Evolutionary conservation across 2,888 invertebrate species (phyloP).

Genomic region (Seira ritae): DNA sequence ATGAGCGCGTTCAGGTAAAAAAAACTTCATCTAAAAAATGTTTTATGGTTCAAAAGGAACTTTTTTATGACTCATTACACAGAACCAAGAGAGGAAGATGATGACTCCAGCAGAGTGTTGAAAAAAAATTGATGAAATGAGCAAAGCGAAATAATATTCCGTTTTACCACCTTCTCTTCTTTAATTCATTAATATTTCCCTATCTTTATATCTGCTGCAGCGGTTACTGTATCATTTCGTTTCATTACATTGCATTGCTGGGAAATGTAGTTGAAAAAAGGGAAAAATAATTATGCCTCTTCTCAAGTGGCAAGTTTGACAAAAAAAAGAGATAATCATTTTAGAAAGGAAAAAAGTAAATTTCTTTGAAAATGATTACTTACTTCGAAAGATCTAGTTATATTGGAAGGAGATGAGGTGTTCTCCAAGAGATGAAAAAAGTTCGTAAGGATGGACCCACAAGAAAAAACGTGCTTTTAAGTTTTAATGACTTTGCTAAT

Average conservation of each 20-base stretch:
- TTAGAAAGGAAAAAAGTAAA: background rate
- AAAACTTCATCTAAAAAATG: slow-evolving; percentile 5
- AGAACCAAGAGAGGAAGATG: background rate
- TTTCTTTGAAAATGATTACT: background rate
- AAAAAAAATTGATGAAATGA: background rate
- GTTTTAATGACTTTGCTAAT: no score
- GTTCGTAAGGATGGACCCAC: slow-evolving; percentile 2
- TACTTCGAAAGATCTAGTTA: background rate
- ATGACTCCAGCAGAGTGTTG: background rate
- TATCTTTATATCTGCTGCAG: background rate
- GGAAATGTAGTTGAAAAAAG: background rate
- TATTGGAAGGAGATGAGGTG: background rate
- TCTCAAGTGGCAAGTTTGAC: no score
- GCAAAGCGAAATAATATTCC: background rate
- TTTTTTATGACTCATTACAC: slow-evolving; percentile 14
- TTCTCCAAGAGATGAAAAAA: background rate
- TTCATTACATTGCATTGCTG: background rate
- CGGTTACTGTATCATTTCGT: background rate
- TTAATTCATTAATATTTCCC: background rate
- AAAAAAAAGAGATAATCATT: background rate
- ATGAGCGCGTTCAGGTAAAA: slow-evolving; percentile 27
- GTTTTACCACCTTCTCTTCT: background rate
- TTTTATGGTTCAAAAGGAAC: slow-evolving; percentile 11
- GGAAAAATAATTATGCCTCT: no score
- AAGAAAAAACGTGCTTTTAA: background rate